Conservation (phyloP, 2,888 invertebrate genomes). For the Rugalucina vietnamica region DNA sequence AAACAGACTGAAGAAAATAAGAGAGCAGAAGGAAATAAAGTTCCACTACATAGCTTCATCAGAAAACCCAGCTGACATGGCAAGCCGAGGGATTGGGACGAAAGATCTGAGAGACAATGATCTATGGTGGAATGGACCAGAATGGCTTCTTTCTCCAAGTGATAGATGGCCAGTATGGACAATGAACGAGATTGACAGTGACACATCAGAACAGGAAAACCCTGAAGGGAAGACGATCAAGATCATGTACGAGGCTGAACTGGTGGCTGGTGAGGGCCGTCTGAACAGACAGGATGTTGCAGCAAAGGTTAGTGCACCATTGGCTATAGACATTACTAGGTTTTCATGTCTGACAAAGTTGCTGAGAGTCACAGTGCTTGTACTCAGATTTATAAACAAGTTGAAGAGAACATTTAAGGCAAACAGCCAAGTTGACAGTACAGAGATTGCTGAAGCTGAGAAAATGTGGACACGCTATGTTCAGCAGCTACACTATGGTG, state of each 20-base stretch:
- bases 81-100: not conserved
- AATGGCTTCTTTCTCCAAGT: constrained; percentile 1
- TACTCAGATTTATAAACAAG: not conserved
- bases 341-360: not conserved
- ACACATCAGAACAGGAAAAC: not conserved
- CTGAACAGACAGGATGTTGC: not conserved
- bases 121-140: not conserved
- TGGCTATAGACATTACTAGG: not conserved
- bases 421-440: not conserved
- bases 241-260: not conserved
- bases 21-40: not conserved
- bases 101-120: not conserved
- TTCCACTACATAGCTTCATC: not conserved
- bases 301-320: not conserved
- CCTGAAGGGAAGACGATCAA: not conserved
- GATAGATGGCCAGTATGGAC: not conserved
- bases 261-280: constrained; percentile 2
- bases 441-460: not conserved
- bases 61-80: not conserved
- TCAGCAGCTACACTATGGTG: not conserved
- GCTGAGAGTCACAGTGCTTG: not conserved
- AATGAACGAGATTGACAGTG: not conserved
- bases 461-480: not conserved
- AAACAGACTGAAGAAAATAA: constrained; percentile 7
- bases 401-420: not conserved